Conservation (phyloP, 1,140 invertebrate genomes). For the Ips typographus region DNA sequence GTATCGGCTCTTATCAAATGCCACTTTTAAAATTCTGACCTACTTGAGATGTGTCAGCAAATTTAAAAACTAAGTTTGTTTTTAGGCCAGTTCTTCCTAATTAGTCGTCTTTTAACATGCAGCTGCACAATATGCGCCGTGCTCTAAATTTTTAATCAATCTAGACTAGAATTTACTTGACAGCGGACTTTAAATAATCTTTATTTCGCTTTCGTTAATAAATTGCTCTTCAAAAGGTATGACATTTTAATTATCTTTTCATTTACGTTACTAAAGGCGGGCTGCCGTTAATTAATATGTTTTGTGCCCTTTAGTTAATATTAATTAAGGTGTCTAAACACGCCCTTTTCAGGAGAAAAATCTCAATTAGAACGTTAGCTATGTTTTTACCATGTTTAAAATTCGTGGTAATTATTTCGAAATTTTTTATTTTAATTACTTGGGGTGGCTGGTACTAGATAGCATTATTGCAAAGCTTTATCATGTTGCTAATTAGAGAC, state of each 20-base stretch:
- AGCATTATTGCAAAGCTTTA: too few relatives aligned
- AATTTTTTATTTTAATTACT: background rate
- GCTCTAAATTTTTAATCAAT: too few relatives aligned
- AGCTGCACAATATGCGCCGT: too few relatives aligned
- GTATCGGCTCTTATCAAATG: too few relatives aligned
- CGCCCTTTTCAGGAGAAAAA: background rate
- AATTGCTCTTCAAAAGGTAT: background rate
- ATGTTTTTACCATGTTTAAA: background rate
- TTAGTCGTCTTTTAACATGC: too few relatives aligned
- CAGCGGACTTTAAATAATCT: background rate
- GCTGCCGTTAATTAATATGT: constrained; percentile 3
- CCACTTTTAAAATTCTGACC: too few relatives aligned
- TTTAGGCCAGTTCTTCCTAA: too few relatives aligned
- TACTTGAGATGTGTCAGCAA: too few relatives aligned
- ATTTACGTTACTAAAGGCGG: background rate
- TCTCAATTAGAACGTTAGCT: background rate
- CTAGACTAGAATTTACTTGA: background rate
- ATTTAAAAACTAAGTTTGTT: too few relatives aligned
- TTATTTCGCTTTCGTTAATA: background rate
- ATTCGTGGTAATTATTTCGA: too few relatives aligned
- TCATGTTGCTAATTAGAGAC: too few relatives aligned
- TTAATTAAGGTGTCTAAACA: constrained; percentile 1
- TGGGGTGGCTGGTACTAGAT: too few relatives aligned
- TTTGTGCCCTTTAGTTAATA: constrained; percentile 6
- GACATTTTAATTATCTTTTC: constrained; percentile 6